These are phyloP conservation scores for Choristoneura rosaceana DNA, from an alignment of 2,888 invertebrate genomes.

Conservation along the genomic window DNA sequence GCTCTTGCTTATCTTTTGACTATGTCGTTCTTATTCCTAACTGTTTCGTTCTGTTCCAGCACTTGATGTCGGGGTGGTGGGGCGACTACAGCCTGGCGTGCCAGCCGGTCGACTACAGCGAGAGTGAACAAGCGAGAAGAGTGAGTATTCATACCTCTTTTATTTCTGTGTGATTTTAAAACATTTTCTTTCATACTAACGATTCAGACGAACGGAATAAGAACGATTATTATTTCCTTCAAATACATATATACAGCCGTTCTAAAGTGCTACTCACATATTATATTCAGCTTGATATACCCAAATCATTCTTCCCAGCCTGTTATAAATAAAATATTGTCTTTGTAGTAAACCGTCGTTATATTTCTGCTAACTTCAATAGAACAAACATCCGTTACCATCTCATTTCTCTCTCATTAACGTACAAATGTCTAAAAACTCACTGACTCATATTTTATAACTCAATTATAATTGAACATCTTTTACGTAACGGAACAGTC, in stretches of 20 bases:
- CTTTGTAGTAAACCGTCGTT: neutral
- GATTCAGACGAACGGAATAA: too few relatives aligned
- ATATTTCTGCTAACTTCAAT: neutral
- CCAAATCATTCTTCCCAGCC: too few relatives aligned
- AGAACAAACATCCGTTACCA: conserved; percentile 2
- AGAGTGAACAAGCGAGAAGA: conserved; percentile 92
- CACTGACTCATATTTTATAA: conserved; percentile 33
- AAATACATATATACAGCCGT: too few relatives aligned
- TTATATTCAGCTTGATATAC: too few relatives aligned
- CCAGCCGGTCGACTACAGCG: conserved; percentile 97
- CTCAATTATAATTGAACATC: conserved; percentile 20
- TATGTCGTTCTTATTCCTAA: neutral
- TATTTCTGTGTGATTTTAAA: neutral
- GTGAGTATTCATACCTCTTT: conserved; percentile 82
- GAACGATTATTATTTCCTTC: too few relatives aligned
- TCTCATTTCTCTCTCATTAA: conserved; percentile 12
- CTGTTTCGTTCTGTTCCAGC: conserved; percentile 85
- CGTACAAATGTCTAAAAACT: conserved; percentile 18
- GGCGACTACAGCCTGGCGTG: conserved; percentile 96
- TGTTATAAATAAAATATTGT: too few relatives aligned
- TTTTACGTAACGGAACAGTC: conserved; percentile 34
- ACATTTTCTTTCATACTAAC: too few relatives aligned
- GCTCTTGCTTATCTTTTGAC: too few relatives aligned
- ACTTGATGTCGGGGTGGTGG: conserved; percentile 96
- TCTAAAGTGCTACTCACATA: too few relatives aligned